Base-by-base conservation (phyloP, 2,888 invertebrate species). In the Chymomyza caudatula region DNA sequence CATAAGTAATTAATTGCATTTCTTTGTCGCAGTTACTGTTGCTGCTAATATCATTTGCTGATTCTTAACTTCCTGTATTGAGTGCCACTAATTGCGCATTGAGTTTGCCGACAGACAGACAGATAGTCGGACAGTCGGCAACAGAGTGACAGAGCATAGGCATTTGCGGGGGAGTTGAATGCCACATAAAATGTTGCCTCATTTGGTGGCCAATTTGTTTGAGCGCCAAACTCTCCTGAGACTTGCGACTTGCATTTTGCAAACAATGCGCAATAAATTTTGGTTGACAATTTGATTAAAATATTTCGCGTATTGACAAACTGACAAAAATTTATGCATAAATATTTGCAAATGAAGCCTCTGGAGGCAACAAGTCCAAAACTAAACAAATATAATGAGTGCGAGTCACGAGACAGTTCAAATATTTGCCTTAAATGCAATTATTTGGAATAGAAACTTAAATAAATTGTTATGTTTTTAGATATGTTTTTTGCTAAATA, bases 1-100 rank as follows among this genome's bases (percentile, higher is more conserved):
- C 75, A 84, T 80, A 78, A 69, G 85, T 81, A 81, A 81, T 81
- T 86, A 86, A 86, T 84, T 75, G 85, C 69, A 70, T 84, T 81
- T 71, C 70, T 67, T 57, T 43, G 19, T 55, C 6, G 20, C 55
- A 1, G 13, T 74, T 53, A 49, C 25, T 59, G 60, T 67, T 54
- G 67, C 67, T 62, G 57, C 55, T 63, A 37, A 37, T 37, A 77
- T 37, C 65, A 60, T 76, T 80, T 73, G 81, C 78, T 78, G 78
- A 81, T 81, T 84, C 79, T 74, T 85, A 78, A 76, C 80, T 81
- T 86, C 80, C 86, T 80, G 80, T 69, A 68, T 64, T 60, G 68
- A 71, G 63, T 53, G 69, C 65, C 73, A 72, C 56, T 53, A 75
- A 69, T 69, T 67, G 76, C 76, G 65, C 69, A 37, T 64, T 69